These are phyloP conservation scores for Allacma fusca DNA, from an alignment of 2,888 invertebrate species.

Conservation along the genomic window DNA sequence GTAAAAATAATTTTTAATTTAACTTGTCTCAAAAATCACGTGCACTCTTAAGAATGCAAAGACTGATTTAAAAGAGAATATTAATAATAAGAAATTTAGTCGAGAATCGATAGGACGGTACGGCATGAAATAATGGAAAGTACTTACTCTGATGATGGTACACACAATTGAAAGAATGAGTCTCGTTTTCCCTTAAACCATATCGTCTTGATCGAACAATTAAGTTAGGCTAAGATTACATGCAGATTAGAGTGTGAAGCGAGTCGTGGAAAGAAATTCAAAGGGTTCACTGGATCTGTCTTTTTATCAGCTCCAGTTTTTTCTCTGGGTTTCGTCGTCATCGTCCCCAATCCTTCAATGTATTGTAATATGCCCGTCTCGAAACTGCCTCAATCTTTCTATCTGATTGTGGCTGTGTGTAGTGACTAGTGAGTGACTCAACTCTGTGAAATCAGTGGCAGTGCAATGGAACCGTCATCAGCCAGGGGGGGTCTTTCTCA, in stretches of 20 bases:
- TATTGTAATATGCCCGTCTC: not conserved
- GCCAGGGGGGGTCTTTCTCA: slow-evolving; percentile 32
- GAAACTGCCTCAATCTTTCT: not conserved
- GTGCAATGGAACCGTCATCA: slow-evolving; percentile 23
- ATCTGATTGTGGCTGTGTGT: not conserved
- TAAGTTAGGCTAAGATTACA: slow-evolving; percentile 41
- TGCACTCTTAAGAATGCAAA: too few species aligned
- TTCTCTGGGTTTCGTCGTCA: slow-evolving; percentile 21
- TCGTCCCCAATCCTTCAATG: not conserved
- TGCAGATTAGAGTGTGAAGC: slow-evolving; percentile 39
- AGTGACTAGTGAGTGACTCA: not conserved
- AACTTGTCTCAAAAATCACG: too few species aligned
- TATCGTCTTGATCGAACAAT: slow-evolving; percentile 40
- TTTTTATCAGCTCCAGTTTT: slow-evolving; percentile 37
- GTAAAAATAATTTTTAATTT: too few species aligned
- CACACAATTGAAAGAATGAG: slow-evolving; percentile 22
- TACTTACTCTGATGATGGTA: too few species aligned
- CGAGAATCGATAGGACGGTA: too few species aligned
- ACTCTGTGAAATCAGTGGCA: slow-evolving; percentile 32
- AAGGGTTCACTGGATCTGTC: slow-evolving; percentile 39
- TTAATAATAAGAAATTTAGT: too few species aligned
- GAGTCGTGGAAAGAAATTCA: slow-evolving; percentile 35
- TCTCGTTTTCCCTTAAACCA: slow-evolving; percentile 26
- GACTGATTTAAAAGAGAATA: too few species aligned
- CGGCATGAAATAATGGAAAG: too few species aligned